Conservation (phyloP, 2,797 vertebrate genomes). For the Enteromius trimaculatus region DNA sequence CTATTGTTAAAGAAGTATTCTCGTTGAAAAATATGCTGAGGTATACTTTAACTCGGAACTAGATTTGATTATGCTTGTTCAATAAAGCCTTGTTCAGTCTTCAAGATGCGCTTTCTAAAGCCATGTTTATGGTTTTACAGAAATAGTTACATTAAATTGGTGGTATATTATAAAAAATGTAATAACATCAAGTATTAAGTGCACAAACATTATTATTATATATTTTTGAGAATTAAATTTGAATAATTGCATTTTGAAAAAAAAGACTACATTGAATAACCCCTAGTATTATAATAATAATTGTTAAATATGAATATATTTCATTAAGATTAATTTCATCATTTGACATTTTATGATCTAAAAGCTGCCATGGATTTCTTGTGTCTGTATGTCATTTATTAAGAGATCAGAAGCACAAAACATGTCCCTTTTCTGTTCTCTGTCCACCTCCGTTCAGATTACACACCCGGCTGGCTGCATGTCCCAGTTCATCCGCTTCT, state of each 20-base stretch:
- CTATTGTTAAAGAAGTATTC: slow-evolving; percentile 34
- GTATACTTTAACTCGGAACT: neutral
- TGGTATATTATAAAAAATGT: neutral
- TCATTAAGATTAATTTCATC: neutral
- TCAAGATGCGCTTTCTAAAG: neutral
- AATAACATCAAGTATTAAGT: neutral
- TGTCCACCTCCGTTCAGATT: slow-evolving; percentile 79
- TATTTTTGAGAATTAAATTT: too few species aligned
- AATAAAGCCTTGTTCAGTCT: neutral
- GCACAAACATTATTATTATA: neutral
- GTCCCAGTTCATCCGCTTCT: slow-evolving; percentile 99
- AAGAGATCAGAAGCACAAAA: neutral
- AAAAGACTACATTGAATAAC: neutral
- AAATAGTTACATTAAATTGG: neutral
- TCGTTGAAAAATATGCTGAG: slow-evolving; percentile 29
- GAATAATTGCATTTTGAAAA: neutral
- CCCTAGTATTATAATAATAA: too few species aligned
- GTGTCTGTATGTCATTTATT: neutral
- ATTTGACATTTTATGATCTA: neutral
- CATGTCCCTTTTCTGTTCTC: slow-evolving; percentile 9
- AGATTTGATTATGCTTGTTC: neutral
- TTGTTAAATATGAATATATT: neutral
- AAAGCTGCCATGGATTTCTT: neutral
- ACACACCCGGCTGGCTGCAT: slow-evolving; percentile 99
- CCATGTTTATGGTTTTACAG: neutral